Conservation (phyloP, 2,113 vertebrate genomes). For the Sitta europaea region DNA sequence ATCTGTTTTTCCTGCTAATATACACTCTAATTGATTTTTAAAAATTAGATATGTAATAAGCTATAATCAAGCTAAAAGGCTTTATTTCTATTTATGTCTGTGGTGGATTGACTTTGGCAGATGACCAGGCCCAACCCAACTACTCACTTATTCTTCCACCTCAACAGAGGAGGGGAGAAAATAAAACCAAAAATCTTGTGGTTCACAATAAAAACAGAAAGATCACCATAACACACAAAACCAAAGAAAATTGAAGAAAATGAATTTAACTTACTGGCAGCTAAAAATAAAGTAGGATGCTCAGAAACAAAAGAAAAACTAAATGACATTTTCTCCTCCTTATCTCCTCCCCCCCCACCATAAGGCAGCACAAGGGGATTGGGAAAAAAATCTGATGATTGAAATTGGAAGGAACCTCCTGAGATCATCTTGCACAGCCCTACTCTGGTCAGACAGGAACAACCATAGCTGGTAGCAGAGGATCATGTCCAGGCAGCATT, state of each 20-base stretch:
- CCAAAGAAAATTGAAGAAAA: neutral
- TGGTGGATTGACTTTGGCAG: neutral
- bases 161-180: neutral
- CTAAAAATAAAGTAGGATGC: neutral
- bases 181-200: neutral
- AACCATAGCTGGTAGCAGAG: neutral
- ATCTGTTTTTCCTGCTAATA: neutral
- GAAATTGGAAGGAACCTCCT: neutral
- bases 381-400: neutral
- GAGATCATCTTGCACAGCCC: neutral
- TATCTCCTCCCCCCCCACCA: fast-evolving
- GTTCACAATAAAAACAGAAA: neutral
- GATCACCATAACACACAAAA: neutral
- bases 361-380: fast-evolving
- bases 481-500: neutral
- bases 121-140: neutral
- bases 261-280: neutral
- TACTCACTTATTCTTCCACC: neutral
- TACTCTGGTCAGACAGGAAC: neutral
- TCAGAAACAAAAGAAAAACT: neutral
- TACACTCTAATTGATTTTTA: neutral
- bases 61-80: neutral
- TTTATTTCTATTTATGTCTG: neutral
- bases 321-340: neutral
- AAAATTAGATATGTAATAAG: neutral